Evolutionary conservation across 2,888 invertebrate genomes (phyloP), one percentile per base, ranked within the genome.

Genomic region (Plutella xylostella): DNA sequence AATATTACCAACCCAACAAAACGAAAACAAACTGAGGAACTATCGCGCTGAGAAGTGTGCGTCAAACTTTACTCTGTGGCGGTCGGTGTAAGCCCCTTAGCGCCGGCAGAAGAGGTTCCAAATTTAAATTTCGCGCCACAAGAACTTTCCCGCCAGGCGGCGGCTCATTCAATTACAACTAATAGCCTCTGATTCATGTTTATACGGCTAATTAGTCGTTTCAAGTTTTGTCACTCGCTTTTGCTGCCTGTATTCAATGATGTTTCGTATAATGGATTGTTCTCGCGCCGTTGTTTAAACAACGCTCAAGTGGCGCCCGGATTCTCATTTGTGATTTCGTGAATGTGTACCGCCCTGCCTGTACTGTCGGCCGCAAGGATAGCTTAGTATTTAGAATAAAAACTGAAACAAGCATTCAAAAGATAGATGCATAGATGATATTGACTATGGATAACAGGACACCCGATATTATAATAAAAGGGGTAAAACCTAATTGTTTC

Each of bases 121-220:
- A 79, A 80, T 80, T 82, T 80, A 80, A 82, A 82, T 82, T 78
- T 63, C 65, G 65, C 65, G 65, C 65, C 67, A 74, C 70, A 65
- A 62, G 68, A 78, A 77, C 74, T 79, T 72, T 67, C 68, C 73
- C 71, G 71, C 68, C 76, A 62, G 71, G 73, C 21, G 15, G 18
- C 34, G 43, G 78, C 70, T 74, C 73, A 82, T 83, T 82, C 79
- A 82, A 83, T 82, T 83, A 83, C 76, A 78, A 78, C 75, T 82
- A 82, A 83, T 83, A 80, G 82, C 79, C 77, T 65, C 78, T 80
- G 82, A 83, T 83, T 83, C 82, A 82, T 82, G 82, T 82, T 83
- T 83, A 82, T 82, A 80, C 79, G 77, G 75, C 75, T 82, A 83
- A 83, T 83, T 82, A 80, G 79, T 82, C 69, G 70, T 64, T 67